phyloP scores from a whole-genome alignment of 2,888 invertebrate genomes.

The Torymus auratus region DNA sequence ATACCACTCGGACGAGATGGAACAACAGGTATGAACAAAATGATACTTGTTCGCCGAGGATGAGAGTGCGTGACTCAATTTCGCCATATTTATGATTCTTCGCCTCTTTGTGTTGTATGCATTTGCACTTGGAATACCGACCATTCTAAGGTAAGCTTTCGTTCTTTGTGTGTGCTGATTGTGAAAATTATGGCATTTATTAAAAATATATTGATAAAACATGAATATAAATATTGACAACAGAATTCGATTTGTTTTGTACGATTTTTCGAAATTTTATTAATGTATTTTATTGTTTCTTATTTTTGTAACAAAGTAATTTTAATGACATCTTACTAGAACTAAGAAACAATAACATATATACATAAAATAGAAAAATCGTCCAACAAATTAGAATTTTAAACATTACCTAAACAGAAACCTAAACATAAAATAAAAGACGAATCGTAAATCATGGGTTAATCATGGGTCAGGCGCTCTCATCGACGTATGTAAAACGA shows the following conservation, averaged over 20 bases:
- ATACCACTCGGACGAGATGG: slow-evolving; percentile 22
- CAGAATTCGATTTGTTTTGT: no score
- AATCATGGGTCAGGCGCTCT: slow-evolving; percentile 31
- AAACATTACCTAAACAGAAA: not conserved
- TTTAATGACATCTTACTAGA: no score
- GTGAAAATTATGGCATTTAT: slow-evolving; percentile 7
- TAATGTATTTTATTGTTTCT: no score
- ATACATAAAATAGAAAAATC: not conserved
- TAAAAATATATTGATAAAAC: no score
- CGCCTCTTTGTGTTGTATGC: slow-evolving; percentile 24
- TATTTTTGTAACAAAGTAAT: no score
- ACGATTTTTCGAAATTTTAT: no score
- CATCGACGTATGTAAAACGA: not conserved
- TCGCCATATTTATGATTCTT: slow-evolving; percentile 38
- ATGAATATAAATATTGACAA: no score
- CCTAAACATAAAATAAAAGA: not conserved
- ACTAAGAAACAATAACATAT: no score
- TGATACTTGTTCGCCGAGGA: not conserved
- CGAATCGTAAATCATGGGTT: slow-evolving; percentile 40
- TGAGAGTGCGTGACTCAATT: slow-evolving; percentile 50
- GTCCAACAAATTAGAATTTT: not conserved
- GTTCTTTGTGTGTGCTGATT: slow-evolving; percentile 35
- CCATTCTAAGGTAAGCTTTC: slow-evolving; percentile 45
- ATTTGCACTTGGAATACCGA: slow-evolving; percentile 7
- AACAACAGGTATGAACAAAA: slow-evolving; percentile 28